phyloP scores from a whole-genome alignment of 2,797 vertebrate genomes.

The Scomberomorus guttatus region DNA sequence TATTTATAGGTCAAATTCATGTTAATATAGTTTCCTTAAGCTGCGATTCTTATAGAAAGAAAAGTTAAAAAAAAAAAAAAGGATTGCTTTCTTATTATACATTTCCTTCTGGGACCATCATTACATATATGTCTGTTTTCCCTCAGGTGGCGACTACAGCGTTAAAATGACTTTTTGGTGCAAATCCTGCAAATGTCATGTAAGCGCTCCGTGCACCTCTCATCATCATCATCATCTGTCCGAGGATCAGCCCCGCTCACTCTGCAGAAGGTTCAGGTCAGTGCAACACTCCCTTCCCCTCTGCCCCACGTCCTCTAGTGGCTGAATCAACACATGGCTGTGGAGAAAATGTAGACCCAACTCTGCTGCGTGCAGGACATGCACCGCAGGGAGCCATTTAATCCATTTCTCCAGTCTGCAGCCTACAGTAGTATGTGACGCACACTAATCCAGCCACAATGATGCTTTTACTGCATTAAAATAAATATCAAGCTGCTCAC shows the following conservation, averaged over 20 bases:
- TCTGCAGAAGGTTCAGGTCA: slow-evolving; percentile 79
- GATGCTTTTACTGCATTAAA: slow-evolving; percentile 8
- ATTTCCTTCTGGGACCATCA: background rate
- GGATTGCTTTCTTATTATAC: background rate
- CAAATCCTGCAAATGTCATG: slow-evolving; percentile 66
- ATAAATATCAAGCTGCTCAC: background rate
- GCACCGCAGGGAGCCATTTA: slow-evolving; percentile 32
- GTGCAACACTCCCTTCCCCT: slow-evolving; percentile 28
- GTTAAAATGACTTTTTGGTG: slow-evolving; percentile 76
- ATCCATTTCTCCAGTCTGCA: slow-evolving; percentile 46
- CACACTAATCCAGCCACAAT: slow-evolving; percentile 22
- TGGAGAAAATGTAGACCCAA: background rate
- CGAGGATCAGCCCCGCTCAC: slow-evolving; percentile 33
- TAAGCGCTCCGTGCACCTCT: slow-evolving; percentile 58
- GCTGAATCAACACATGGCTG: slow-evolving; percentile 30
- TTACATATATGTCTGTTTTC: background rate
- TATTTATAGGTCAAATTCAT: too few relatives aligned
- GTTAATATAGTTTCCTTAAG: too few relatives aligned
- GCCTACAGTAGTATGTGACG: slow-evolving; percentile 4
- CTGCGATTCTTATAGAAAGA: background rate
- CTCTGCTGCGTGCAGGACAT: slow-evolving; percentile 2
- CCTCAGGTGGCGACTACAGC: slow-evolving; percentile 17
- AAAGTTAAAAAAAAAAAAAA: background rate
- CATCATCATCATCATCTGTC: slow-evolving; percentile 27
- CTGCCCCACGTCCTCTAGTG: slow-evolving; percentile 47